Evolutionary conservation across 2,797 vertebrate genomes (phyloP).

Genomic region (Glossophaga mutica): DNA sequence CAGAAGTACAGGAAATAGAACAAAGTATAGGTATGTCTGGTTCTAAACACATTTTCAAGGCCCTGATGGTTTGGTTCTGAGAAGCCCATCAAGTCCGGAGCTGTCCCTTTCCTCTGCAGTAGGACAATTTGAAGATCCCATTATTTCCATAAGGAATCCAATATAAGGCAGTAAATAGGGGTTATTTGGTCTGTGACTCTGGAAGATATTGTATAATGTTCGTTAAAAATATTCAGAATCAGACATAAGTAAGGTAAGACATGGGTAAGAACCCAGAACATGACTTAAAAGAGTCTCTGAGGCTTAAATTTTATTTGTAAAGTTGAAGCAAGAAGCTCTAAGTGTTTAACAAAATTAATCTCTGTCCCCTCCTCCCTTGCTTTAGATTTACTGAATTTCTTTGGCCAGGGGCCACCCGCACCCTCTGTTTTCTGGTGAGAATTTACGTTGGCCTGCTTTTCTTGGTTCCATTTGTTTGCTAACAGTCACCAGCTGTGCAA

Average conservation of each 20-base stretch:
- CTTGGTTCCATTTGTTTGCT: slow-evolving; percentile 32
- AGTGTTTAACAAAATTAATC: neutral
- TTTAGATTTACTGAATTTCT: neutral
- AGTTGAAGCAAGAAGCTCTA: neutral
- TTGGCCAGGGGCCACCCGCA: neutral
- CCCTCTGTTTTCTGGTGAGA: slow-evolving; percentile 1
- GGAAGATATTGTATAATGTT: neutral
- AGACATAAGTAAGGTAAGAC: no score
- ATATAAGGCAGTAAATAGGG: neutral
- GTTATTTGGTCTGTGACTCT: neutral
- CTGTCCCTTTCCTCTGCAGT: neutral
- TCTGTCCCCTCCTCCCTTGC: neutral
- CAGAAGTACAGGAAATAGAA: neutral
- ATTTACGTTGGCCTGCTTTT: slow-evolving; percentile 11
- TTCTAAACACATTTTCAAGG: neutral
- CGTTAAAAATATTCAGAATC: neutral
- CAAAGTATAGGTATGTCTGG: neutral
- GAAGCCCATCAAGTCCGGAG: neutral
- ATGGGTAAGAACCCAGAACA: neutral
- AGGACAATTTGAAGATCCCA: neutral
- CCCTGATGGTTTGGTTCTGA: neutral
- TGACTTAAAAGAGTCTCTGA: neutral
- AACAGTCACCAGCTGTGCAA: neutral
- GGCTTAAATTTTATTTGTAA: neutral
- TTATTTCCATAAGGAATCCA: neutral